Evolutionary conservation across 2,888 invertebrate genomes (phyloP).

Genomic region (Poecilus cupreus): DNA sequence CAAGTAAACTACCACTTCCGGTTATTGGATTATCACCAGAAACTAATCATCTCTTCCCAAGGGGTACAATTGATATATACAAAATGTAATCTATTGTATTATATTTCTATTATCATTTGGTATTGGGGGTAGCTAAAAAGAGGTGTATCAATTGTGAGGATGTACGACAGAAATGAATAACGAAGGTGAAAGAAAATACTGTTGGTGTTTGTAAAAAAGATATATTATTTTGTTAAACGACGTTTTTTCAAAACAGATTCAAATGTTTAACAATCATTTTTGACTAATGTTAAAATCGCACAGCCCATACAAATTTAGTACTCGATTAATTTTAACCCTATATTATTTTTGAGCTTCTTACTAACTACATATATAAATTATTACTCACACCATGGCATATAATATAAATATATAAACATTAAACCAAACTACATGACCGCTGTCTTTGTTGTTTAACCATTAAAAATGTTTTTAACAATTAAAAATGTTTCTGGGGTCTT

Average conservation of each 20-base stretch:
- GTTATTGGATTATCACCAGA: no score
- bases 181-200: background rate
- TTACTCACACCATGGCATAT: background rate
- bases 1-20: no score
- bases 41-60: no score
- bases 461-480: no score
- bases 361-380: background rate
- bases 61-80: no score
- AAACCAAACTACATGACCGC: no score
- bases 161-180: background rate
- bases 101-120: no score
- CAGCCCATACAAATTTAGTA: conserved; percentile 39
- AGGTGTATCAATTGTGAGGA: no score
- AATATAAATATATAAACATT: background rate
- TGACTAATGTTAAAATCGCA: conserved; percentile 38
- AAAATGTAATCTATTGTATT: no score
- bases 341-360: background rate
- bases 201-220: background rate
- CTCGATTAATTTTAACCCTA: background rate
- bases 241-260: background rate
- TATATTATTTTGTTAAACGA: conserved; percentile 22
- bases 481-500: no score
- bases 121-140: no score
- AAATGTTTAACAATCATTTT: background rate
- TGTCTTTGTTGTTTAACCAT: no score